phyloP scores from a whole-genome alignment of 2,888 invertebrate species.

The Melanotus villosus region DNA sequence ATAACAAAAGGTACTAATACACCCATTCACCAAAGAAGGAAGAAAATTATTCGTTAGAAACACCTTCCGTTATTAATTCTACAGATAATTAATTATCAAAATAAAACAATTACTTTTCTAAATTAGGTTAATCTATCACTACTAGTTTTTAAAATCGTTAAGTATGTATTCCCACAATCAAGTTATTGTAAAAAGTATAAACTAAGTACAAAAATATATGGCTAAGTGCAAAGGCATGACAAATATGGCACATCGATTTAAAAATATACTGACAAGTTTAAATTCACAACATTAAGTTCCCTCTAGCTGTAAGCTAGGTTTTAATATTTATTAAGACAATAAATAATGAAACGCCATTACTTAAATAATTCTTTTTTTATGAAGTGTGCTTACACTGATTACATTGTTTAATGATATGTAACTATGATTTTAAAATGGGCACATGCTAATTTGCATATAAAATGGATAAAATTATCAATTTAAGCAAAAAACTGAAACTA shows the following conservation, averaged over 20 bases:
- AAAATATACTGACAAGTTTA: neutral
- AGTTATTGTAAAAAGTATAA: too few species aligned
- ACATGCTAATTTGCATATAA: neutral
- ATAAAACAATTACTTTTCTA: too few species aligned
- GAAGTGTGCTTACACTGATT: neutral
- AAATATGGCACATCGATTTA: conserved; percentile 11
- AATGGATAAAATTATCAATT: neutral
- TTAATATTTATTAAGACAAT: too few species aligned
- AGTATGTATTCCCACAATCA: too few species aligned
- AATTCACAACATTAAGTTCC: neutral
- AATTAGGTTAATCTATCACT: neutral
- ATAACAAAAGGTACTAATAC: conserved; percentile 3
- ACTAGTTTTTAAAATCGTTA: too few species aligned
- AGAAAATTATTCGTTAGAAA: neutral
- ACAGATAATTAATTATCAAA: too few species aligned
- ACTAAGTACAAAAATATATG: neutral
- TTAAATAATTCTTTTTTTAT: too few species aligned
- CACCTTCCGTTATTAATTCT: too few species aligned
- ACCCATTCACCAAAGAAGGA: conserved; percentile 2
- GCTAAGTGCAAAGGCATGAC: neutral
- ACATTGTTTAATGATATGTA: neutral
- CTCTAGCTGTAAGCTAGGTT: too few species aligned
- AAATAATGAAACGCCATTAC: too few species aligned
- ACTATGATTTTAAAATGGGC: neutral
- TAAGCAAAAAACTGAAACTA: neutral